These are phyloP conservation scores for Chironomus tentans DNA, from an alignment of 2,888 invertebrate genomes.

Conservation along the genomic window DNA sequence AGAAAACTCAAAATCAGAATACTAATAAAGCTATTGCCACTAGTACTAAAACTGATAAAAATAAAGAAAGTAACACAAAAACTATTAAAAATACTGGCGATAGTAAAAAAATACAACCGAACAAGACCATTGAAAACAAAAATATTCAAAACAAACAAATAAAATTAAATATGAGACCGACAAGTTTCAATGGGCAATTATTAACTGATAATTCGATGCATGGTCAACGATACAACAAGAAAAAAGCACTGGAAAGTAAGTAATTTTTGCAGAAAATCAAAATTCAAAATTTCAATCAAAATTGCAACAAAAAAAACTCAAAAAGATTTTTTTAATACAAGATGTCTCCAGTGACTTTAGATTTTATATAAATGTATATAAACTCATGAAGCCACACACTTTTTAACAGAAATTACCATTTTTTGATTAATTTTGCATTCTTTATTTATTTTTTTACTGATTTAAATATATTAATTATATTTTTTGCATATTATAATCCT, in stretches of 20 bases:
- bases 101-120: slow-evolving; percentile 18
- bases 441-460: background rate
- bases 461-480: too few relatives aligned
- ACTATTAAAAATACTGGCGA: background rate
- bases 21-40: background rate
- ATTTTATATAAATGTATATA: background rate
- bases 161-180: slow-evolving; percentile 26
- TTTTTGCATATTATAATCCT: too few relatives aligned
- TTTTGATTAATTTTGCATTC: background rate
- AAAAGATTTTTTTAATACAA: background rate
- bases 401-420: background rate
- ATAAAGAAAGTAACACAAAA: background rate
- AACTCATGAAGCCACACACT: background rate
- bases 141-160: slow-evolving; percentile 27
- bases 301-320: background rate
- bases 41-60: background rate
- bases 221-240: slow-evolving; percentile 27
- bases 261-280: slow-evolving; percentile 14
- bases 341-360: slow-evolving; percentile 5
- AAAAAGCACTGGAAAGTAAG: slow-evolving; percentile 27
- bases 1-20: slow-evolving; percentile 16
- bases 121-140: slow-evolving; percentile 27
- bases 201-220: slow-evolving; percentile 25
- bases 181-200: slow-evolving; percentile 27
- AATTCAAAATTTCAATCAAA: slow-evolving; percentile 1